phyloP scores from a whole-genome alignment of 2,113 vertebrate species.

The Hymenochirus boettgeri region DNA sequence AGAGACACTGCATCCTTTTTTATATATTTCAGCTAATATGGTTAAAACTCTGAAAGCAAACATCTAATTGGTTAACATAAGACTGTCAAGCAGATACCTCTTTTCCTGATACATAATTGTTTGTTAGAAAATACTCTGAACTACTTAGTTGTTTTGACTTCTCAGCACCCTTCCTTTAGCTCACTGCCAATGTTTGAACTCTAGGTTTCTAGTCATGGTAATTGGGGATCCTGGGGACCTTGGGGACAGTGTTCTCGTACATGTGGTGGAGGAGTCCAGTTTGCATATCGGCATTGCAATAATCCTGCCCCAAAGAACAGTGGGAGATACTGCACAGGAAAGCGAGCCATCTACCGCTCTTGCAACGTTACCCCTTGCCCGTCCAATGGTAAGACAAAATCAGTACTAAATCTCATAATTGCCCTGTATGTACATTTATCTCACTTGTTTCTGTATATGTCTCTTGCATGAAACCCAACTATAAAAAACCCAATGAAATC shows the following conservation, averaged over 20 bases:
- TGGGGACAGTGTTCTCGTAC: constrained; percentile 91
- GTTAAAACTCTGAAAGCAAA: no score
- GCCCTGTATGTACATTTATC: no score
- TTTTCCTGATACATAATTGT: no score
- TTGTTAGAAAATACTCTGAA: no score
- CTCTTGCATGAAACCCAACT: no score
- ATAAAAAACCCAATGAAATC: no score
- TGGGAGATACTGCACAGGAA: constrained; percentile 90
- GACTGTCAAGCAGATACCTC: no score
- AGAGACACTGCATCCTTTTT: neutral
- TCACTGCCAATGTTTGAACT: neutral
- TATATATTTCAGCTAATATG: neutral
- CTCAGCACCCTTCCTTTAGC: neutral
- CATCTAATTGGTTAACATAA: no score
- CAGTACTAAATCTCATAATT: no score
- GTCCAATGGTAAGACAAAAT: constrained; percentile 60
- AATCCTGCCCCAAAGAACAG: constrained; percentile 91
- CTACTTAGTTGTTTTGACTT: no score
- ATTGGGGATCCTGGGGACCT: constrained; percentile 94
- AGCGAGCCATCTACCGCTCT: constrained; percentile 88
- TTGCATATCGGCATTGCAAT: constrained; percentile 90
- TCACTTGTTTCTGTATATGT: no score
- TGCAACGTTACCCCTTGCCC: constrained; percentile 80
- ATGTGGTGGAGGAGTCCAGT: constrained; percentile 90
- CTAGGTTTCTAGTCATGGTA: constrained; percentile 90